These are phyloP conservation scores for Hylaeus volcanicus DNA, from an alignment of 1,140 invertebrate species.

Conservation along the genomic window DNA sequence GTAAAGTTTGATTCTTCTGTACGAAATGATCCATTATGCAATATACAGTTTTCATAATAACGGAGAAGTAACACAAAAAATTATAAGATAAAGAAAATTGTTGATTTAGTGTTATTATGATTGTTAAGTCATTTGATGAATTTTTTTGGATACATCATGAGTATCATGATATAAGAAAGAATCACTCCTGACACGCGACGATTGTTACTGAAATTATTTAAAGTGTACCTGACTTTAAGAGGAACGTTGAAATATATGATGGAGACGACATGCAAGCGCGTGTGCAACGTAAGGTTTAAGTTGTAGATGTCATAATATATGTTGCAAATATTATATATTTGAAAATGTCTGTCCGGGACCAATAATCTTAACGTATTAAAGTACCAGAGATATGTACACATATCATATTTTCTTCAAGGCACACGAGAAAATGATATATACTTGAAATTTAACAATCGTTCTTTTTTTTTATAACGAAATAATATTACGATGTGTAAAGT, in stretches of 20 bases:
- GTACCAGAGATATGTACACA: slow-evolving; percentile 45
- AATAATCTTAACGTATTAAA: slow-evolving; percentile 70
- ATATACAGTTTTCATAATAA: not conserved
- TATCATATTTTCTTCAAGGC: slow-evolving; percentile 53
- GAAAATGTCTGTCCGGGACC: slow-evolving; percentile 64
- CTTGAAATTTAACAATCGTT: slow-evolving; percentile 39
- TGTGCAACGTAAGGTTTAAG: slow-evolving; percentile 63
- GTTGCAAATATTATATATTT: slow-evolving; percentile 69
- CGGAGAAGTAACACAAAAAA: not conserved
- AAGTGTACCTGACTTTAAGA: slow-evolving; percentile 75
- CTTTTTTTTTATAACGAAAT: slow-evolving; percentile 57
- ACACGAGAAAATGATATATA: slow-evolving; percentile 43
- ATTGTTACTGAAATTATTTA: slow-evolving; percentile 61
- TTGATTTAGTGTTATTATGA: slow-evolving; percentile 1
- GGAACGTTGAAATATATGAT: slow-evolving; percentile 60
- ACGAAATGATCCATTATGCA: not conserved
- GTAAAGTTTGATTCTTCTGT: not conserved
- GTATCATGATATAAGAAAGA: slow-evolving; percentile 8
- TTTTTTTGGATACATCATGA: slow-evolving; percentile 11
- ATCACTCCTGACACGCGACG: slow-evolving; percentile 29
- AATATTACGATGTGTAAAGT: slow-evolving; percentile 69
- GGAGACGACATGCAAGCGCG: slow-evolving; percentile 47
- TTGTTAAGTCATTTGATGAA: slow-evolving; percentile 10
- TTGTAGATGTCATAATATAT: slow-evolving; percentile 74
- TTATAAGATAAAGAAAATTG: not conserved